Conservation (phyloP, 2,113 vertebrate genomes). For the Gopherus flavomarginatus region DNA sequence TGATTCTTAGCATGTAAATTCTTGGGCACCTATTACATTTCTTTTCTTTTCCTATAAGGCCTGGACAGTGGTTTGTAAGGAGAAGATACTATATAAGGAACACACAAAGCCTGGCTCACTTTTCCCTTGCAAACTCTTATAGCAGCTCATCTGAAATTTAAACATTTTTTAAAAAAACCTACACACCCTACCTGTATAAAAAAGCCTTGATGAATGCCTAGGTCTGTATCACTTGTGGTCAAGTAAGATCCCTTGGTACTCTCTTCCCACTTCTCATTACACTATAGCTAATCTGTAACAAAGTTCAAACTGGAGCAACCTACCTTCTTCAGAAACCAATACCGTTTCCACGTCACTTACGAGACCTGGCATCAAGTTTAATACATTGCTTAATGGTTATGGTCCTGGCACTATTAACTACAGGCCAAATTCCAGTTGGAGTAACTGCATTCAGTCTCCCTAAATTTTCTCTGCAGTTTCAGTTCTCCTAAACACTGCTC, state of each 20-base stretch:
- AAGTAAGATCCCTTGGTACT: not conserved
- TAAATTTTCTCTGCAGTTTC: not conserved
- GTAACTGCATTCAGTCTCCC: not conserved
- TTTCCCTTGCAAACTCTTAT: not conserved
- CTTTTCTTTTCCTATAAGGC: not conserved
- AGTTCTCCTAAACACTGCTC: slow-evolving; percentile 31
- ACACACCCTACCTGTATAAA: not conserved
- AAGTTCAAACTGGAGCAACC: not conserved
- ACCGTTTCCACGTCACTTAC: not conserved
- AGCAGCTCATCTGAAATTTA: not conserved
- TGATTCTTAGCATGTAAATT: not conserved
- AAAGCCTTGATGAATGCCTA: not conserved
- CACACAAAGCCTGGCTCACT: not conserved
- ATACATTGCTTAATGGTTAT: not conserved
- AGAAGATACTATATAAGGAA: not conserved
- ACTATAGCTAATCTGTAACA: not conserved
- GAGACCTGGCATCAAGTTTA: not conserved
- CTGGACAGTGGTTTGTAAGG: not conserved
- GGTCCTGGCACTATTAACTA: not conserved
- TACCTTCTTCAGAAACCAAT: not conserved
- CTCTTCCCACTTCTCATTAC: not conserved
- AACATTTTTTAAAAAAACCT: not conserved
- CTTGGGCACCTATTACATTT: not conserved
- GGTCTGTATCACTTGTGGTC: fast-evolving
- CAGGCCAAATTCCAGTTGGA: not conserved